phyloP scores from a whole-genome alignment of 2,797 vertebrate genomes.

The Danio albolineatus region DNA sequence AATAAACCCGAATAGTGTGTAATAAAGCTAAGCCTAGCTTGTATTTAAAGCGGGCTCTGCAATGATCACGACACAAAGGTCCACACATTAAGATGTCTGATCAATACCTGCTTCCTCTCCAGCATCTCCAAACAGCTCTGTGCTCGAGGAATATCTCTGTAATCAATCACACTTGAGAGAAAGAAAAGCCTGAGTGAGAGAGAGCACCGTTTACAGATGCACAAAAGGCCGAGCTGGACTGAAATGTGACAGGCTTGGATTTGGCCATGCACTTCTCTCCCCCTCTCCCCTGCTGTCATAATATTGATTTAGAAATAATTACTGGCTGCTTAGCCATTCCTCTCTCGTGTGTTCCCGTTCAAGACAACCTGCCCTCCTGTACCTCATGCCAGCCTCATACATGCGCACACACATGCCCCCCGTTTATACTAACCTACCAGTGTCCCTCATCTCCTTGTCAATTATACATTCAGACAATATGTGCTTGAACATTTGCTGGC shows the following conservation, averaged over 20 bases:
- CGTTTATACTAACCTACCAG: constrained; percentile 20
- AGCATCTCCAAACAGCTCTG: constrained; percentile 38
- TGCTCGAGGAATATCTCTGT: constrained; percentile 21
- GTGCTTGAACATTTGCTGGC: constrained; percentile 31
- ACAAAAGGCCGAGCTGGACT: constrained; percentile 51
- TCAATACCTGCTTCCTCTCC: constrained; percentile 47
- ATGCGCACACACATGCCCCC: not conserved
- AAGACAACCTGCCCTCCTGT: constrained; percentile 22
- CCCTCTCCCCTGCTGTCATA: constrained; percentile 52
- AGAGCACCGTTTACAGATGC: constrained; percentile 42
- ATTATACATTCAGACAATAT: constrained; percentile 45
- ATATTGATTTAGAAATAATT: constrained; percentile 71
- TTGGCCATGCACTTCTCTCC: constrained; percentile 43
- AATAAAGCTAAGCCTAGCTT: constrained; percentile 38
- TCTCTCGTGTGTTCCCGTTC: constrained; percentile 48
- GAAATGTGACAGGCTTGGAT: constrained; percentile 58
- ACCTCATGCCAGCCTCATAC: constrained; percentile 33
- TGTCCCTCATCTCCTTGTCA: constrained; percentile 26
- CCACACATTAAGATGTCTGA: constrained; percentile 28
- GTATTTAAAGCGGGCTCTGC: constrained; percentile 27
- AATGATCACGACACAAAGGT: constrained; percentile 35
- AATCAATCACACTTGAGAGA: constrained; percentile 34
- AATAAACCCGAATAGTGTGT: constrained; percentile 23
- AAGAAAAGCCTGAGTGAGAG: not conserved
- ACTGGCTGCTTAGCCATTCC: constrained; percentile 59